Base-by-base conservation (phyloP, 2,888 invertebrate species). In the Cremastinae sp. region DNA sequence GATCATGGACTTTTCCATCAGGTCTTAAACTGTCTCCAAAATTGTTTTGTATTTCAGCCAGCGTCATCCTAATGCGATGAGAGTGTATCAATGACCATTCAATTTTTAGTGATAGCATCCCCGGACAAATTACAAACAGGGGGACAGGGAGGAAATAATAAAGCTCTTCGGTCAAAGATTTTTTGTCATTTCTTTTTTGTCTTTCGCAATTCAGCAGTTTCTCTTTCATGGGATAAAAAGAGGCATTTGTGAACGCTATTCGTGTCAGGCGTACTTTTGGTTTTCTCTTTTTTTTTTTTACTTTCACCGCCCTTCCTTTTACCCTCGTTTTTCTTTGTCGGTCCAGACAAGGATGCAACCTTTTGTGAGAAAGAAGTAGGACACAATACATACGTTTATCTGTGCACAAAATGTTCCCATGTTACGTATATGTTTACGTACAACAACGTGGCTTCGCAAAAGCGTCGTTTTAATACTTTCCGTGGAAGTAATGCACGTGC, bases 341-440 rank as follows among this genome's bases (percentile, higher is more conserved):
- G 75, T 53, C 66, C 12, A 47, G 59, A 73, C 71, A 79, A 80
- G 80, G 82, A 81, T 82, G 80, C 80, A 81, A 79, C 79, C 83
- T 81, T 83, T 83, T 83, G 83, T 83, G 74, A 66, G 56, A 72
- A 75, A 80, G 51, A 83, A 83, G 82, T 82, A 79, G 81, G 80
- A 83, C 81, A 82, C 80, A 79, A 75, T 79, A 75, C 80, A 68
- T 79, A 73, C 59, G 59, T 47, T 58, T 69, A 51, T 56, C 10
- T 37, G 45, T 43, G 20, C 45, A 64, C 47, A 55, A 53, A 49
- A 20, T 10, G 18, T 56, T 37, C 58, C 37, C 47, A 43, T 59
- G 20, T 56, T 62, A 59, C 58, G 55, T 68, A 68, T 45, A 47
- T 35, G 20, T 65, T 72, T 66, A 71, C 35, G 62, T 39, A 56